A percentile compares a stretch with the other conserved stretches of the same genome.
Evolutionary conservation across 2,113 vertebrate genomes (phyloP).

Genomic region (Cinclus cinclus): DNA sequence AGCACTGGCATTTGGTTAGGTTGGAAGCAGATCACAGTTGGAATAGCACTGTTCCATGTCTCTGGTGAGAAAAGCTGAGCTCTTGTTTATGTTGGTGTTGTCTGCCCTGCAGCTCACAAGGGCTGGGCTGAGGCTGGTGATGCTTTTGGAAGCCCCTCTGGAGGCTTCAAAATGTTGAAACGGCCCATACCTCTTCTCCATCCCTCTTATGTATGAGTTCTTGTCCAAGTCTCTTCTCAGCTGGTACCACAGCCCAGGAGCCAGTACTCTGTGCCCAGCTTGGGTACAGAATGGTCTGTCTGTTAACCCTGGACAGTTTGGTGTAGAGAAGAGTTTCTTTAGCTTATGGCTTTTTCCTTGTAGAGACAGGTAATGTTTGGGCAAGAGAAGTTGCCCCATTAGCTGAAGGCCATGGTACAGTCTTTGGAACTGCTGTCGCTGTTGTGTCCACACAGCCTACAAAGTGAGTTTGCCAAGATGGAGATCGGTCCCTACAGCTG

Average conservation of each 20-base stretch:
- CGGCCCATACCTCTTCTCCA: neutral
- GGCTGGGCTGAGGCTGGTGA: neutral
- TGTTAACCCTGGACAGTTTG: neutral
- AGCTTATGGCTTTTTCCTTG: neutral
- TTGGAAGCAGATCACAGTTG: neutral
- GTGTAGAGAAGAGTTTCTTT: neutral
- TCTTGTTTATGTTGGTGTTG: slow-evolving; percentile 14
- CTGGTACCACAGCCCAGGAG: neutral
- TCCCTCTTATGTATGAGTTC: accelerated
- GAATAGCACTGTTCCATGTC: neutral
- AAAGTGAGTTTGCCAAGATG: neutral
- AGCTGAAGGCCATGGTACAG: neutral
- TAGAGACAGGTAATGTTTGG: neutral
- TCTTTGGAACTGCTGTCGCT: neutral
- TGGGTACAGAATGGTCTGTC: neutral
- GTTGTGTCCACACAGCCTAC: neutral
- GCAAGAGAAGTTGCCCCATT: neutral
- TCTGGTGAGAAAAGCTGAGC: slow-evolving; percentile 6
- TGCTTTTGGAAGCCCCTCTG: neutral
- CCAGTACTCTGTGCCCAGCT: neutral
- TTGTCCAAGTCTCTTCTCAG: neutral
- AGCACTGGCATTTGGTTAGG: neutral
- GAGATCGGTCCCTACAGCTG: neutral
- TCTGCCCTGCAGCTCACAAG: neutral
- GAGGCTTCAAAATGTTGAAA: neutral